Base-by-base conservation (phyloP, 2,113 vertebrate genomes). In the Gavialis gangeticus region DNA sequence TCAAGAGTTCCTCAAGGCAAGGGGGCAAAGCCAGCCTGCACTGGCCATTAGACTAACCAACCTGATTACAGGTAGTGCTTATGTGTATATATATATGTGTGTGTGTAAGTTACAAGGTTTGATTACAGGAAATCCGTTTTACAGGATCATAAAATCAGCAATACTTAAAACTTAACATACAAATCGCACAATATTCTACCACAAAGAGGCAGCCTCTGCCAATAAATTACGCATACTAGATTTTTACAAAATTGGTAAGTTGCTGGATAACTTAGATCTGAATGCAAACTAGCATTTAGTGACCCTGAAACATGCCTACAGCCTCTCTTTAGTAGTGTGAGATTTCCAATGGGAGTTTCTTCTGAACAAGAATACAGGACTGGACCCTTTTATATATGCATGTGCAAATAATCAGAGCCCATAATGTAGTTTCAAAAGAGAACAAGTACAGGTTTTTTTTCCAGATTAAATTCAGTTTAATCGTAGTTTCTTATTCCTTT, bases 261-360 rank as follows among this genome's bases (percentile, higher is more conserved):
- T 58, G 37, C 12, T 60, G 0, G 15, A 28, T 34, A 58, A 84
- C n/a, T 3, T 2, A 77, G 73, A 56, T 34, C 78, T 83, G 57
- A 88, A 71, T 83, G 28, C 66, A 94, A 69, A 62, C 55, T n/a
- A 75, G 3, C 34, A 66, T 73, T 60, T 76, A 88, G 46, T 54
- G 63, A 66, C 78, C 77, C 66, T 76, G 84, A 84, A 84, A 82
- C 11, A 60, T 57, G 80, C 56, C 83, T 86, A 15, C 79, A 77
- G 81, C 89, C 17, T 79, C 46, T 90, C 55, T 27, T 66, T 28
- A 46, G 6, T 63, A 78, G 46, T 55, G 7, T 30, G 76, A 10
- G 62, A 69, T 67, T 93, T 89, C 82, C 87, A 88, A 79, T 77
- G 93, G 86, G 81, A 84, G 75, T 95, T 95, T 82, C 79, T 85